A percentile compares a stretch with the other conserved stretches of the same genome.
phyloP scores from a whole-genome alignment of 2,113 vertebrate species.

The Dipodomys merriami region DNA sequence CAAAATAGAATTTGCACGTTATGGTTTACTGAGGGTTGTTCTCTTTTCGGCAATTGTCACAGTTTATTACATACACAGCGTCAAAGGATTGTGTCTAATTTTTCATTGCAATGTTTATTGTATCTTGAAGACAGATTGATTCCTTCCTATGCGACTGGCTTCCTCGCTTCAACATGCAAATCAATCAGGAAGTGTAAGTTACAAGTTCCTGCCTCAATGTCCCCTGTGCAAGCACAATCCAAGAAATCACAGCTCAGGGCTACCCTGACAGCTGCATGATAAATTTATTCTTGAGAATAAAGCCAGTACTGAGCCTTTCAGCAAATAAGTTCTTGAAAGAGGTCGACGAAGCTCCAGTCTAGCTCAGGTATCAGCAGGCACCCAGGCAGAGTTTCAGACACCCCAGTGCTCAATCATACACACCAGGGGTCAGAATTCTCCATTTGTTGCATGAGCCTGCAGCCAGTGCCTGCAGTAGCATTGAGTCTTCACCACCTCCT shows the following conservation, averaged over 20 bases:
- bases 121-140: constrained; percentile 31
- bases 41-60: background rate
- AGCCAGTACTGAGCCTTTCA: background rate
- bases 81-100: constrained; percentile 49
- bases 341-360: background rate
- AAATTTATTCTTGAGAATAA: background rate
- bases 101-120: background rate
- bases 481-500: background rate
- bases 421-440: background rate
- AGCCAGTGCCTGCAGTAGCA: no score
- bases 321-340: background rate
- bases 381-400: background rate
- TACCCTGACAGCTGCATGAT: background rate
- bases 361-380: background rate
- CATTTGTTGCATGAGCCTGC: no score
- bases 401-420: background rate
- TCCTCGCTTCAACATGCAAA: background rate
- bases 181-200: background rate
- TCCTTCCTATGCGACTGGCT: background rate
- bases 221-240: background rate
- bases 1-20: constrained; percentile 18
- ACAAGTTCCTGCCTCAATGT: background rate
- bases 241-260: background rate
- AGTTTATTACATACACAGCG: background rate
- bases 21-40: background rate